Evolutionary conservation across 2,888 invertebrate genomes (phyloP), one percentile per base, ranked within the genome.

Genomic region (Marasmarcha lunaedactyla): DNA sequence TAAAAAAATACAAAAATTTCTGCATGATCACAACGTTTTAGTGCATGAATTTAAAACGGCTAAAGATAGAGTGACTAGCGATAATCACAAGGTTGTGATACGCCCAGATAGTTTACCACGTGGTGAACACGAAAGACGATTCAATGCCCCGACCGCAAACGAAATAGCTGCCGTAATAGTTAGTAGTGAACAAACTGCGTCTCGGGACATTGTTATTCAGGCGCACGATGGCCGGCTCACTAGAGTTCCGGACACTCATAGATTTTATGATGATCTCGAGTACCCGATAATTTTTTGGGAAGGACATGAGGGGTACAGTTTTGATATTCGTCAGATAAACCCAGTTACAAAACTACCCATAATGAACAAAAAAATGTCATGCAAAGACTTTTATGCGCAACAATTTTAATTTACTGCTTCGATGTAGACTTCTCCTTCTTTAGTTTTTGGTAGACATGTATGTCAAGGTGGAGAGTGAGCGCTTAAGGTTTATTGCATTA

Each of bases 1-100:
- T 35, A 13, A 36, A 36, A 45, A 55, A 44, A 42, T 56, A 39
- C 52, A 56, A 43, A 45, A 46, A 44, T 40, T 55, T 38, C 40
- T 55, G 26, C 46, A 56, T 40, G 45, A 46, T 37, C 38, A 51
- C 42, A 52, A 54, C 42, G 14, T 35, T 37, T 49, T 49, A 30
- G 44, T 56, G 26, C 30, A 30, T n/a, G 30, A 30, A 30, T 30
- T 30, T 30, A 30, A 52, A 45, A 48, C 42, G 33, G 46, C 50
- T 35, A 35, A 42, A 36, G 51, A 52, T 20, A 45, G 30, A 30
- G 30, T 30, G 11, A 30, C 30, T 30, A 11, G 30, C 30, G 11
- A 30, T 30, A 30, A 41, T 41, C 41, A 46, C 25, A 46, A 41
- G 41, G 36, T 53, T 6, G 44, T 49, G 14, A 54, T 48, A 14